Conservation (phyloP, 37 sponge, comb jelly and placozoan genomes). For the Beroe forskalii region DNA sequence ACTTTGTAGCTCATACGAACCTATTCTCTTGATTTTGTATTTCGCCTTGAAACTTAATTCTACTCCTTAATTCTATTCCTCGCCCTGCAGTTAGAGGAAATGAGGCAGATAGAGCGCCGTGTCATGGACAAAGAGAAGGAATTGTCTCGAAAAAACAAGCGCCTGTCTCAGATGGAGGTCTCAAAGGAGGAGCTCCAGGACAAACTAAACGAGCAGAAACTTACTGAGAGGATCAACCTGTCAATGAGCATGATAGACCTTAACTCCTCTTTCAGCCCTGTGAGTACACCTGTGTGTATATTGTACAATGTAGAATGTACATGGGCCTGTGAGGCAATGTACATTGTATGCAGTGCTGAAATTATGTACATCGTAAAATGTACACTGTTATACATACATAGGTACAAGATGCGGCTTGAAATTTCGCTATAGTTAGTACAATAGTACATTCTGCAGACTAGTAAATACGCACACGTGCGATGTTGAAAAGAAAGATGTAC, state of each 20-base stretch:
- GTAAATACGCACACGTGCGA: too few species aligned
- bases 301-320: too few species aligned
- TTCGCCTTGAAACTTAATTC: too few species aligned
- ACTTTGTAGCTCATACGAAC: too few species aligned
- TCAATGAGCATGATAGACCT: slow-evolving; percentile 4
- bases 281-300: too few species aligned
- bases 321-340: too few species aligned
- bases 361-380: too few species aligned
- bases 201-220: slow-evolving; percentile 26
- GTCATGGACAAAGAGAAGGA: slow-evolving; percentile 52
- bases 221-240: slow-evolving; percentile 36
- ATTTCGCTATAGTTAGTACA: background rate
- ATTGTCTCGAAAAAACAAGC: slow-evolving; percentile 32
- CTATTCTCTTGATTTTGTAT: too few species aligned
- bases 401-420: background rate
- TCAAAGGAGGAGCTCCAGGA: slow-evolving; percentile 45
- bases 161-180: slow-evolving; percentile 27
- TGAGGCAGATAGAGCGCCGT: background rate
- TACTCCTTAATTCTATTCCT: background rate
- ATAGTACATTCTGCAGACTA: too few species aligned
- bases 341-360: too few species aligned
- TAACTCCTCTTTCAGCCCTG: slow-evolving; percentile 51
- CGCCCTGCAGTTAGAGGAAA: background rate
- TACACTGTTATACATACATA: too few species aligned
- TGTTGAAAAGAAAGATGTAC: too few species aligned